Evolutionary conservation across 2,797 vertebrate species (phyloP).

Genomic region (Alcedo atthis): DNA sequence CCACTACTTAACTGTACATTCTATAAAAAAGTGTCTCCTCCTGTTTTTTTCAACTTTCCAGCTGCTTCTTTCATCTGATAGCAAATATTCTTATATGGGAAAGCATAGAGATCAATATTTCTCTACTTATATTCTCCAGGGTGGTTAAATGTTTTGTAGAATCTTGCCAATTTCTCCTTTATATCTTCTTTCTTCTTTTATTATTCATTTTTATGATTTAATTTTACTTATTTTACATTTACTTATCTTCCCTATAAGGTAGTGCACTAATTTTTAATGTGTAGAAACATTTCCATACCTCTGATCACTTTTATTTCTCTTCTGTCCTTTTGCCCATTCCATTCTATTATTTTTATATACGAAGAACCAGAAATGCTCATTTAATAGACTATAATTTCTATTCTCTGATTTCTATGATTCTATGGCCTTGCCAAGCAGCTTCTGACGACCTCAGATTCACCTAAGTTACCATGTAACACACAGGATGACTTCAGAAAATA

Average conservation of each 20-base stretch:
- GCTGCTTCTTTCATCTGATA: not conserved
- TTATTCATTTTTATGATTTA: not conserved
- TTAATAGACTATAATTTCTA: too few species aligned
- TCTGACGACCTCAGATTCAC: not conserved
- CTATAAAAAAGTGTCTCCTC: not conserved
- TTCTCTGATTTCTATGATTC: not conserved
- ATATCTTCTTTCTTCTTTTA: not conserved
- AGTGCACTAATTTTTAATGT: not conserved
- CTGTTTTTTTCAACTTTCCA: constrained; percentile 7
- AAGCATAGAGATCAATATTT: not conserved
- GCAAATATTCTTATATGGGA: not conserved
- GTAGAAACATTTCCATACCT: not conserved
- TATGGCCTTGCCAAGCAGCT: not conserved
- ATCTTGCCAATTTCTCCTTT: not conserved
- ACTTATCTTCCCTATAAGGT: not conserved
- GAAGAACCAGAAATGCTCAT: not conserved
- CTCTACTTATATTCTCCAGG: not conserved
- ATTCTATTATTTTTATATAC: not conserved
- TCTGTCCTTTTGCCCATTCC: not conserved
- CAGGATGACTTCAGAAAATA: not conserved
- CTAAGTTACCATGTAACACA: not conserved
- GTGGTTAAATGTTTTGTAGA: not conserved
- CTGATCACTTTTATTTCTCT: not conserved
- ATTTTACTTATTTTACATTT: not conserved
- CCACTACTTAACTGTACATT: not conserved